Evolutionary conservation across 2,113 vertebrate genomes (phyloP).

Genomic region (Coryphaenoides rupestris): DNA sequence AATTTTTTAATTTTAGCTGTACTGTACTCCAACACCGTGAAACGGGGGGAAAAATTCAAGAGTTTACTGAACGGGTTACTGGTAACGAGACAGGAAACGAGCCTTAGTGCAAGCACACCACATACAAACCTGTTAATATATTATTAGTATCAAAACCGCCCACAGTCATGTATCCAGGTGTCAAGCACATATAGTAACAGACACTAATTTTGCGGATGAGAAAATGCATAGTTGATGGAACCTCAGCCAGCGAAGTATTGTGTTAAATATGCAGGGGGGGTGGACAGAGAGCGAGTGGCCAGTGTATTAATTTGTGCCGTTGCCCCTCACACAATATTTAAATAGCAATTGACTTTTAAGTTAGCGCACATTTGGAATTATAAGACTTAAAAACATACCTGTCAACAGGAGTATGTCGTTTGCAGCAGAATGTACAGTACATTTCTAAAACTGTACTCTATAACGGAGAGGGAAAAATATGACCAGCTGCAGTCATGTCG

Average conservation of each 20-base stretch:
- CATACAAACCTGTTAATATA: slow-evolving; percentile 31
- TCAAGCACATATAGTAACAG: slow-evolving; percentile 26
- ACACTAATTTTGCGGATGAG: slow-evolving; percentile 37
- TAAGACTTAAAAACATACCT: slow-evolving; percentile 32
- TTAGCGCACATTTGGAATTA: slow-evolving; percentile 33
- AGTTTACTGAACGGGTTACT: too few species aligned
- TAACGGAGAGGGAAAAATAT: slow-evolving; percentile 11
- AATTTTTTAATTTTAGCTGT: too few species aligned
- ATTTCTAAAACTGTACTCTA: slow-evolving; percentile 19
- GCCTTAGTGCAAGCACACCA: slow-evolving; percentile 13
- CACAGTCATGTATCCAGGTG: slow-evolving; percentile 24
- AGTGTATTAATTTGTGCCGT: slow-evolving; percentile 48
- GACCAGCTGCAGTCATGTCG: slow-evolving; percentile 13
- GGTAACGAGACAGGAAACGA: too few species aligned
- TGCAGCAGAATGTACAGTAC: slow-evolving; percentile 30
- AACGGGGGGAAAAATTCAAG: too few species aligned
- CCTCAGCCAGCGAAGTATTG: slow-evolving; percentile 22
- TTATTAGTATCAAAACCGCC: slow-evolving; percentile 43
- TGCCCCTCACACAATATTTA: slow-evolving; percentile 22
- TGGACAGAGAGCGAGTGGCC: slow-evolving; percentile 13
- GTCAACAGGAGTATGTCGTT: slow-evolving; percentile 16
- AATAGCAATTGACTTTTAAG: slow-evolving; percentile 40
- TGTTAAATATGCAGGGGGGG: slow-evolving; percentile 36
- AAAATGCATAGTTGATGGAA: slow-evolving; percentile 17
- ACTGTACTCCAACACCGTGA: too few species aligned